phyloP scores from a whole-genome alignment of 2,888 invertebrate genomes.

The Mesorhabditis belari region DNA sequence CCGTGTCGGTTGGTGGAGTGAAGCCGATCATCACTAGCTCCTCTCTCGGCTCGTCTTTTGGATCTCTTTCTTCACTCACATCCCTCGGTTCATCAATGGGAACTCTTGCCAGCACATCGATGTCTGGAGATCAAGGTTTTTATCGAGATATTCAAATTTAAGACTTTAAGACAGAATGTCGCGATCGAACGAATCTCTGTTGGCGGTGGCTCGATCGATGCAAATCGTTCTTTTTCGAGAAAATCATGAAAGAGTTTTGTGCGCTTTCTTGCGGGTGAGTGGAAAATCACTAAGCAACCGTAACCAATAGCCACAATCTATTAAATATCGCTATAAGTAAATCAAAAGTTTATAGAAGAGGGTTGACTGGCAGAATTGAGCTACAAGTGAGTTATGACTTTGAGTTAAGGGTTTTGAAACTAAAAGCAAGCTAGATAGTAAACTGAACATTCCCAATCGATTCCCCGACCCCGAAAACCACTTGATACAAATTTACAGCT shows the following conservation, averaged over 20 bases:
- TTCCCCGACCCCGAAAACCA: too few species aligned
- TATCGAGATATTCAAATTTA: too few species aligned
- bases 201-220: slow-evolving; percentile 51
- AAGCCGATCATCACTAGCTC: neutral
- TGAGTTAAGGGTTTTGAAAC: too few species aligned
- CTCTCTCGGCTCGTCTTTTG: neutral
- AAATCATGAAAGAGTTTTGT: slow-evolving; percentile 46
- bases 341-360: too few species aligned
- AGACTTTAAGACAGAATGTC: slow-evolving; percentile 31
- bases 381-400: too few species aligned
- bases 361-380: too few species aligned
- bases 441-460: too few species aligned
- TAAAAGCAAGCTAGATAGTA: too few species aligned
- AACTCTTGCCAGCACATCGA: neutral
- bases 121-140: neutral
- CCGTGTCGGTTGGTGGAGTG: neutral
- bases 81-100: too few species aligned
- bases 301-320: neutral
- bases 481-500: too few species aligned
- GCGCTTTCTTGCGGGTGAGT: slow-evolving; percentile 21
- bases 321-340: neutral
- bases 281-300: neutral
- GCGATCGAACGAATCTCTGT: slow-evolving; percentile 47
- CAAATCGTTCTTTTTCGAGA: slow-evolving; percentile 48
- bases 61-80: too few species aligned